A percentile compares a stretch with the other conserved stretches of the same genome.
phyloP scores from a whole-genome alignment of 2,888 invertebrate genomes.

The Candidula unifasciata region DNA sequence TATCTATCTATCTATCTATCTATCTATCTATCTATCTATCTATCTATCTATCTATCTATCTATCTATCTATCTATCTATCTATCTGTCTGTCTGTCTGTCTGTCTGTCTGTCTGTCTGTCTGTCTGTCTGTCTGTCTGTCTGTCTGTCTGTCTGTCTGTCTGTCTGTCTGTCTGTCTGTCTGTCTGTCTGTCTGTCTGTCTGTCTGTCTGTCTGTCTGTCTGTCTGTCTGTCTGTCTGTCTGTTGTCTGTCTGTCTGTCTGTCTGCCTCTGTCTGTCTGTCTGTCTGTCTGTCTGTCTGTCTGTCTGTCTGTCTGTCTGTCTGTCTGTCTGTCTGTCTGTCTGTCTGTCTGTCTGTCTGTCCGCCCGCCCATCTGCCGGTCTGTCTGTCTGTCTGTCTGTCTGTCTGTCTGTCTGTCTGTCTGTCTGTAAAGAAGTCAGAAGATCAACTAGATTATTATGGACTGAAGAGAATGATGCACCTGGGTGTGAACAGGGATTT shows the following conservation, averaged over 20 bases:
- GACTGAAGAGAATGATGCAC: too few relatives aligned
- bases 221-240: conserved; percentile 17
- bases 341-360: too few relatives aligned
- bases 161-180: conserved; percentile 15
- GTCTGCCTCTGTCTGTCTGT: background rate
- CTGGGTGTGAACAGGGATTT: too few relatives aligned
- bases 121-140: conserved; percentile 16
- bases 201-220: conserved; percentile 24
- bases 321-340: too few relatives aligned
- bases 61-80: conserved; percentile 41
- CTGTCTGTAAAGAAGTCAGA: too few relatives aligned
- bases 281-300: too few relatives aligned
- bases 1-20: conserved; percentile 17
- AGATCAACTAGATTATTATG: too few relatives aligned
- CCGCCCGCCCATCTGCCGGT: too few relatives aligned
- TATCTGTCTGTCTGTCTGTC: conserved; percentile 42
- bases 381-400: too few relatives aligned
- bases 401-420: too few relatives aligned
- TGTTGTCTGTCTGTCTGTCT: conserved; percentile 15
- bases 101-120: conserved; percentile 37
- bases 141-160: conserved; percentile 8
- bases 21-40: conserved; percentile 34
- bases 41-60: conserved; percentile 42
- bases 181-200: conserved; percentile 18
- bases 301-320: too few relatives aligned